Evolutionary conservation across 2,797 vertebrate species (phyloP).

Genomic region (Brotula barbata): DNA sequence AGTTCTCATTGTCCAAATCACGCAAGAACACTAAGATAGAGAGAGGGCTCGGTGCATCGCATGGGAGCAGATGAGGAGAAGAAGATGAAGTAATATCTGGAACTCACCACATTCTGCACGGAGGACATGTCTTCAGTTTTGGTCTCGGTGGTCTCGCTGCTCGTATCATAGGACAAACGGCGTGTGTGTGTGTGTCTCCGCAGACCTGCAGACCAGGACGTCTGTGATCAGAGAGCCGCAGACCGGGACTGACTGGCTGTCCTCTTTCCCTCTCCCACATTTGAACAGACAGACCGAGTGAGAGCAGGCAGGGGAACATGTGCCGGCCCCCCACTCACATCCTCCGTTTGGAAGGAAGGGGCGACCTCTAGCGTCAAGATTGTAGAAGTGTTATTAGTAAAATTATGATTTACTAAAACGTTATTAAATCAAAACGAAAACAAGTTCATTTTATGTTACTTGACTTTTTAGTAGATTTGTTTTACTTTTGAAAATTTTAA

Average conservation of each 20-base stretch:
- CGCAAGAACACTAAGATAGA: not conserved
- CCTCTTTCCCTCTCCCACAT: constrained; percentile 75
- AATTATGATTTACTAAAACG: no score
- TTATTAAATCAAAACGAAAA: no score
- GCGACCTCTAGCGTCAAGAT: constrained; percentile 47
- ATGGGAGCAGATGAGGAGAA: not conserved
- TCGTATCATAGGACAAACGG: constrained; percentile 14
- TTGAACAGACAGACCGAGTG: constrained; percentile 62
- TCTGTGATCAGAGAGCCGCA: constrained; percentile 7
- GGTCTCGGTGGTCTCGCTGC: constrained; percentile 8
- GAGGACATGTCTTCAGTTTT: constrained; percentile 56
- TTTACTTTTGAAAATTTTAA: no score
- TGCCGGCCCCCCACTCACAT: not conserved
- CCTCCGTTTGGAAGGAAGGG: not conserved
- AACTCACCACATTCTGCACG: constrained; percentile 67
- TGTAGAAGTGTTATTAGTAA: no score
- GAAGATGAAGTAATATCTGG: not conserved
- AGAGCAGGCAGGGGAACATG: constrained; percentile 21
- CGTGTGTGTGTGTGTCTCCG: constrained; percentile 35
- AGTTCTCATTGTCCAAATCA: constrained; percentile 34
- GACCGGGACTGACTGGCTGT: constrained; percentile 12
- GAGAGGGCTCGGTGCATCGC: constrained; percentile 1
- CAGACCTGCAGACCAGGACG: not conserved
- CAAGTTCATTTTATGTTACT: no score
- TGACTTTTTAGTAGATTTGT: no score